Evolutionary conservation across 2,888 invertebrate species (phyloP).

Genomic region (Linnaemya vulpina): DNA sequence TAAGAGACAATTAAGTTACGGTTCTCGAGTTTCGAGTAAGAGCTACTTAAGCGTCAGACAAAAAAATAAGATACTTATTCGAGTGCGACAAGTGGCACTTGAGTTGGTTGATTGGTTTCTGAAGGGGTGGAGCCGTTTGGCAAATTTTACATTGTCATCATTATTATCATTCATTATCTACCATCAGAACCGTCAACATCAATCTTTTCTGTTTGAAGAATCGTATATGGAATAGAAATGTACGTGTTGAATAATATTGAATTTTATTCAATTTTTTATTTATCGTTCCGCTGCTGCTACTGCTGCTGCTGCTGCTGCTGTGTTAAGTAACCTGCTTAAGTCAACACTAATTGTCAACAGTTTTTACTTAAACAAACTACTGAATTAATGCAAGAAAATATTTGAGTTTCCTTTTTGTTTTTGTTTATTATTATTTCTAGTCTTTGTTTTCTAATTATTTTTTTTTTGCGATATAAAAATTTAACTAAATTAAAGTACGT

Average conservation of each 20-base stretch:
- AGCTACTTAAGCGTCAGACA: constrained; percentile 60
- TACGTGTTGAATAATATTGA: constrained; percentile 46
- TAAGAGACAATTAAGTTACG: constrained; percentile 62
- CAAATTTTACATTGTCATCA: constrained; percentile 53
- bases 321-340: constrained; percentile 57
- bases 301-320: not conserved
- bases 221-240: constrained; percentile 19
- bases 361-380: constrained; percentile 61
- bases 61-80: constrained; percentile 59
- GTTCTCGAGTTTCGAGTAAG: constrained; percentile 56
- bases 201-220: constrained; percentile 29
- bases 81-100: constrained; percentile 62
- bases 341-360: constrained; percentile 62
- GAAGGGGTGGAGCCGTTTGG: constrained; percentile 57
- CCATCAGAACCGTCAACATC: constrained; percentile 29
- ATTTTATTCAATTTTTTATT: constrained; percentile 54
- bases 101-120: constrained; percentile 55
- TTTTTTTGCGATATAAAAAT: constrained; percentile 40
- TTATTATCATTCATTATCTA: constrained; percentile 36
- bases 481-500: constrained; percentile 42
- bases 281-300: not conserved
- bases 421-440: not conserved
- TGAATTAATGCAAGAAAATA: constrained; percentile 31
- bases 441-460: constrained; percentile 6
- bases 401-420: constrained; percentile 43